phyloP scores from a whole-genome alignment of 2,113 vertebrate genomes.

The Microtus pennsylvanicus region DNA sequence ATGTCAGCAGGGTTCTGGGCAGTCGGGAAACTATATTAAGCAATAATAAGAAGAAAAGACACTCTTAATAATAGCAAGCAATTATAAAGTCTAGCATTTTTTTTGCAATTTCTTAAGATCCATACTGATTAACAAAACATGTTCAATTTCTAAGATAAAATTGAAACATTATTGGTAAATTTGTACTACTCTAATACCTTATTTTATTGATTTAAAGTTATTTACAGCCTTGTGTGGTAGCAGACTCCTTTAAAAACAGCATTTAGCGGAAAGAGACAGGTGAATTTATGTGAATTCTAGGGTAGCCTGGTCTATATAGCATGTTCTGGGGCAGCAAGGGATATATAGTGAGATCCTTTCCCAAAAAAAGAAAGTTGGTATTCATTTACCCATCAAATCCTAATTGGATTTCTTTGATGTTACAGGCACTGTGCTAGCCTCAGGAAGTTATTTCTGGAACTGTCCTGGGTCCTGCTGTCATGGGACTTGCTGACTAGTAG shows the following conservation, averaged over 20 bases:
- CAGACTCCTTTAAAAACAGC: background rate
- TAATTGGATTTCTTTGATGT: background rate
- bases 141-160: background rate
- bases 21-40: background rate
- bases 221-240: background rate
- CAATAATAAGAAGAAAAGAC: background rate
- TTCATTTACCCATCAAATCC: background rate
- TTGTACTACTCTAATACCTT: background rate
- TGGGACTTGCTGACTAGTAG: background rate
- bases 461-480: background rate
- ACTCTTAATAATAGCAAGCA: background rate
- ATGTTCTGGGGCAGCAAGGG: background rate
- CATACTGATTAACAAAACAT: background rate
- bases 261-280: background rate
- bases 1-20: background rate
- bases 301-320: background rate
- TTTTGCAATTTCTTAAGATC: background rate
- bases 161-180: background rate
- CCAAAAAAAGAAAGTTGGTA: background rate
- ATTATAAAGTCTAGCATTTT: slow-evolving; percentile 9
- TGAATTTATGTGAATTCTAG: background rate
- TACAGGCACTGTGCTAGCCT: background rate
- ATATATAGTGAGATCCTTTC: background rate
- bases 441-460: background rate
- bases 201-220: slow-evolving; percentile 8